Base-by-base conservation (phyloP, 2,797 vertebrate species). In the Scleropages formosus region DNA sequence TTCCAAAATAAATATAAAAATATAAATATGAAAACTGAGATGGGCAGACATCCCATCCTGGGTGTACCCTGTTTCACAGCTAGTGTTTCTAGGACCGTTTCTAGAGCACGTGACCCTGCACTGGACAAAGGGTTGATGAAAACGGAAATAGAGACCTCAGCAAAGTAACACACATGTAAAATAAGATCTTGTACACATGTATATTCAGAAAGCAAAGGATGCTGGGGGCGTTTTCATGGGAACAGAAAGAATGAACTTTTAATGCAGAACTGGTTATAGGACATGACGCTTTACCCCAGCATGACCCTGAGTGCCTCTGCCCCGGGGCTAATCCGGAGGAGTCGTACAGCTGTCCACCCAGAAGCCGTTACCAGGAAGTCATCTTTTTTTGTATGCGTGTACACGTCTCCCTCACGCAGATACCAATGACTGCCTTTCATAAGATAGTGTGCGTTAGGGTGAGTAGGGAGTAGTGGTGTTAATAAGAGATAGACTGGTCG, bases 401-500 rank as follows among this genome's bases (percentile, higher is more conserved):
- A 39, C 64, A 15, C 22, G 47, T 18, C 47, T 12, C 73, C 12
- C 39, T 56, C 75, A 73, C 53, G 39, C 12, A 72, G n/a, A 39
- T 39, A 39, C 12, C 18, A 4, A 39, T 74, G 51, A 24, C n/a
- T 11, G 24, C 58, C 47, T 60, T 53, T 58, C 8, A 67, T 51
- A 20, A 44, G 51, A n/a, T 44, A 22, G 62, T 46, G 75, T 9
- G 26, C 24, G 46, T 0, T 51, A 27, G 60, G 71, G 10, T 13
- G 4, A n/a, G 66, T 24, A 64, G 78, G 24, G 60, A 65, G 66
- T 72, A 64, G 56, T 75, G 64, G 70, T 44, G 61, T 65, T 70
- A 77, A 66, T 68, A 61, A 73, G 44, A 53, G 49, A 67, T 59
- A 16, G 66, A 73, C 59, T 63, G 73, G 63, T 78, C 31, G 78